Evolutionary conservation across 2,113 vertebrate genomes (phyloP).

Genomic region (Sterna hirundo): DNA sequence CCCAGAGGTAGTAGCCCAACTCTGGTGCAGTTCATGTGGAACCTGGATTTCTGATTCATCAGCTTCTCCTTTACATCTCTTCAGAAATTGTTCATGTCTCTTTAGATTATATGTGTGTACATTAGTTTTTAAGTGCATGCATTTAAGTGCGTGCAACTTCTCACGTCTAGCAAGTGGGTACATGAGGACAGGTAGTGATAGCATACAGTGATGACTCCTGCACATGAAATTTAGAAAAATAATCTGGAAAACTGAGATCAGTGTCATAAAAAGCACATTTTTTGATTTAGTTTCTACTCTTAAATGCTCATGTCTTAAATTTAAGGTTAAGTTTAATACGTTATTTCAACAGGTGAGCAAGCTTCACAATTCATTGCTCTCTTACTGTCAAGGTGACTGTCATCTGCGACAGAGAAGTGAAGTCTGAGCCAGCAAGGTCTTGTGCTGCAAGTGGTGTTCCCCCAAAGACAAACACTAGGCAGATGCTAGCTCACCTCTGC

Average conservation of each 20-base stretch:
- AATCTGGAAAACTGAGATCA: not conserved
- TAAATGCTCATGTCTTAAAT: not conserved
- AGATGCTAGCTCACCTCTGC: not conserved
- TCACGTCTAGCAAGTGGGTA: not conserved
- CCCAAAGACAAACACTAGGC: not conserved
- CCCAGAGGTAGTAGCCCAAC: not conserved
- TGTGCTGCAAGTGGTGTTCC: not conserved
- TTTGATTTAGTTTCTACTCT: not conserved
- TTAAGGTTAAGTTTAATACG: not conserved
- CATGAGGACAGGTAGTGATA: not conserved
- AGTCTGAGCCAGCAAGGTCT: not conserved
- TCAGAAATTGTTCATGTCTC: not conserved
- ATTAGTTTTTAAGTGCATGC: not conserved
- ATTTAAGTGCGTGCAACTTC: not conserved
- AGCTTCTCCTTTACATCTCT: not conserved
- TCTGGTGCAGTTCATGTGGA: not conserved
- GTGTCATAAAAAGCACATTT: not conserved
- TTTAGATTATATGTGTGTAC: not conserved
- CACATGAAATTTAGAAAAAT: not conserved
- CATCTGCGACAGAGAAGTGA: not conserved
- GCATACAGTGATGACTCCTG: fast-evolving
- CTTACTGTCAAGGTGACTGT: not conserved
- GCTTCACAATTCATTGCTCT: not conserved
- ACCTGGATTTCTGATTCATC: not conserved
- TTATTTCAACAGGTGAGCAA: not conserved